These are phyloP conservation scores for Musca domestica DNA, from an alignment of 1,140 invertebrate species.

Conservation along the genomic window DNA sequence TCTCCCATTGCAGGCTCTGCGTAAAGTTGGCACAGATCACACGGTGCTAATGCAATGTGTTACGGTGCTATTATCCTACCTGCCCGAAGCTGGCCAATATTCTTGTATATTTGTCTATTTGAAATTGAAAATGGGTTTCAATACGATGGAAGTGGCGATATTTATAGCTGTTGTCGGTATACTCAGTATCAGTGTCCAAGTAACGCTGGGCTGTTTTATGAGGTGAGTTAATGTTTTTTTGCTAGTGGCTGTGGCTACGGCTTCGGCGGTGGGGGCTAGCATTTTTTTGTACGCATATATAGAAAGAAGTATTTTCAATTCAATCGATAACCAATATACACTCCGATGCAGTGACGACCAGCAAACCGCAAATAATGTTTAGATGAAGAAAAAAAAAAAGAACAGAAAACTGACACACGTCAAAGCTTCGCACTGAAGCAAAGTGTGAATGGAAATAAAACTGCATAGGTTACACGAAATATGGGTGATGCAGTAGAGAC, in stretches of 20 bases:
- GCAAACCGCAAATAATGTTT: too few relatives aligned
- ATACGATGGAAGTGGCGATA: constrained; percentile 89
- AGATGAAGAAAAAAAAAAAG: too few relatives aligned
- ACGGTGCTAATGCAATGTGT: constrained; percentile 96
- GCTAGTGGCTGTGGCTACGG: neutral
- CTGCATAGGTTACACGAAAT: too few relatives aligned
- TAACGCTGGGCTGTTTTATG: constrained; percentile 87
- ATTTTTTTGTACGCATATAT: too few relatives aligned
- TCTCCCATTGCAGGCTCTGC: constrained; percentile 63
- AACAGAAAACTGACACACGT: too few relatives aligned
- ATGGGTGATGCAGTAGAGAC: too few relatives aligned
- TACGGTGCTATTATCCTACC: constrained; percentile 95
- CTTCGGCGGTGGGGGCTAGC: too few relatives aligned
- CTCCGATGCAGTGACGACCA: neutral
- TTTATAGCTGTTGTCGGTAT: constrained; percentile 98
- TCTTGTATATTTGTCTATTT: constrained; percentile 99
- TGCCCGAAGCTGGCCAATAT: constrained; percentile 98
- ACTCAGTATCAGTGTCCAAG: constrained; percentile 93
- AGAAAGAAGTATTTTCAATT: too few relatives aligned
- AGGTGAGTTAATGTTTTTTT: constrained; percentile 33
- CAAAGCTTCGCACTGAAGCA: too few relatives aligned
- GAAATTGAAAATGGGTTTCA: constrained; percentile 96
- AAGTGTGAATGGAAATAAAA: too few relatives aligned
- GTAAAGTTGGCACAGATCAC: constrained; percentile 92
- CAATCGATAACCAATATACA: too few relatives aligned